Evolutionary conservation across 2,113 vertebrate genomes (phyloP).

Genomic region (Synchiropus splendidus): DNA sequence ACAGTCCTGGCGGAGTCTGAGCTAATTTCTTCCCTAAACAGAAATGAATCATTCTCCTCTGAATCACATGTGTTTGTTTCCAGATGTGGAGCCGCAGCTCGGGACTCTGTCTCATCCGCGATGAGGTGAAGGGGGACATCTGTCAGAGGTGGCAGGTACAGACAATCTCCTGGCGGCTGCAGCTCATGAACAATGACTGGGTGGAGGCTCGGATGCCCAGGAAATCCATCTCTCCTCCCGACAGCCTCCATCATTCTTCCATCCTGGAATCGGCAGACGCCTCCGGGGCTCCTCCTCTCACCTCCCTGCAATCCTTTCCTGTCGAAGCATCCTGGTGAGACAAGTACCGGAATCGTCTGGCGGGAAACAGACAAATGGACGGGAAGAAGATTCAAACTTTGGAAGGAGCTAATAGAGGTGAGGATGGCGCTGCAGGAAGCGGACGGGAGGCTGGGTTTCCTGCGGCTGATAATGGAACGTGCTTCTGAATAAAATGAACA

Average conservation of each 20-base stretch:
- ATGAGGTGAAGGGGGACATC: conserved; percentile 47
- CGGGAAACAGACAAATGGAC: conserved; percentile 9
- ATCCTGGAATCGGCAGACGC: conserved; percentile 23
- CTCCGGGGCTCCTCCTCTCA: conserved; percentile 16
- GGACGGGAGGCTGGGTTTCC: conserved; percentile 14
- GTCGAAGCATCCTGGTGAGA: conserved; percentile 6
- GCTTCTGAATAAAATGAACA: conserved; percentile 50
- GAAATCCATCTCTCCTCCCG: conserved; percentile 45
- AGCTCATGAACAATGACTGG: conserved; percentile 51
- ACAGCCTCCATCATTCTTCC: conserved; percentile 44
- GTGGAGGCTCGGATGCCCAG: conserved; percentile 29
- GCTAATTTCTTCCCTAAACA: no score
- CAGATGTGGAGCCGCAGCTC: background rate
- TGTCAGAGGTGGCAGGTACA: conserved; percentile 49
- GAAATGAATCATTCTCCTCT: conserved; percentile 12
- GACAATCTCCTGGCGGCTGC: conserved; percentile 46
- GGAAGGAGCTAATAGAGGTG: conserved; percentile 3
- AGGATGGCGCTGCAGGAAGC: conserved; percentile 12
- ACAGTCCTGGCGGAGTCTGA: background rate
- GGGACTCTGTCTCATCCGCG: conserved; percentile 24
- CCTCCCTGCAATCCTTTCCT: conserved; percentile 19
- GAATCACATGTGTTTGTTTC: background rate
- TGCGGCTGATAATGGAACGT: conserved; percentile 30
- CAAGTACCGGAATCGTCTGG: conserved; percentile 6
- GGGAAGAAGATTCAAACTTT: conserved; percentile 1